Percentiles rank a stretch among this genome's conserved stretches.
Conservation (phyloP, 2,113 vertebrate species). For the Pionites leucogaster region DNA sequence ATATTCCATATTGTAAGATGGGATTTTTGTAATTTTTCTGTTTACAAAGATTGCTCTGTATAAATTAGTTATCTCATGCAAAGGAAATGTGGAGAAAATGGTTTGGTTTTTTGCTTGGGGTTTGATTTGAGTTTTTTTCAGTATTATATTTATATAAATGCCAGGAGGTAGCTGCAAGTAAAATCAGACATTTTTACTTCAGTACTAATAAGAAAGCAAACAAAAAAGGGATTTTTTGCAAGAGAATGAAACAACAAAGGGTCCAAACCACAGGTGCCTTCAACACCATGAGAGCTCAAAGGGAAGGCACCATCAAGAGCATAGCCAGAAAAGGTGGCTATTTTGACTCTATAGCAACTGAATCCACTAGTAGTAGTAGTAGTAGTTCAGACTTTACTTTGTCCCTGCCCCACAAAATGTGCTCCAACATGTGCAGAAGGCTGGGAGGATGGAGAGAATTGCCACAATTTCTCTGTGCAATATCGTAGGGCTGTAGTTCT, state of each 20-base stretch:
- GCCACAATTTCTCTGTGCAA: neutral
- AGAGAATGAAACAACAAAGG: neutral
- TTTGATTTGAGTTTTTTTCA: neutral
- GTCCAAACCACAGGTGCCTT: neutral
- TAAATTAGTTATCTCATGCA: neutral
- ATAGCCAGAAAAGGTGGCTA: neutral
- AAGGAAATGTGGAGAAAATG: neutral
- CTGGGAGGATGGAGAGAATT: neutral
- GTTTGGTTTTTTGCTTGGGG: neutral
- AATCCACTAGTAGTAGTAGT: neutral
- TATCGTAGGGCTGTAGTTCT: neutral
- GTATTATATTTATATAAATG: neutral
- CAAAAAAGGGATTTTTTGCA: neutral
- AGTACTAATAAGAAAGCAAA: neutral
- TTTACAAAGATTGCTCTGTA: neutral
- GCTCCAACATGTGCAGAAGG: neutral
- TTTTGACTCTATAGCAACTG: neutral
- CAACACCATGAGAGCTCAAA: neutral
- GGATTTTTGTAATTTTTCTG: neutral
- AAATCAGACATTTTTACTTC: neutral
- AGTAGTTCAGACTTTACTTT: neutral
- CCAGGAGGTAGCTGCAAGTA: neutral
- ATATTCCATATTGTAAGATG: neutral
- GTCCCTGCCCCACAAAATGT: neutral
- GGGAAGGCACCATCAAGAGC: neutral